Evolutionary conservation across 2,888 invertebrate genomes (phyloP), one percentile per base, ranked within the genome.

Genomic region (Cistogaster globosa): DNA sequence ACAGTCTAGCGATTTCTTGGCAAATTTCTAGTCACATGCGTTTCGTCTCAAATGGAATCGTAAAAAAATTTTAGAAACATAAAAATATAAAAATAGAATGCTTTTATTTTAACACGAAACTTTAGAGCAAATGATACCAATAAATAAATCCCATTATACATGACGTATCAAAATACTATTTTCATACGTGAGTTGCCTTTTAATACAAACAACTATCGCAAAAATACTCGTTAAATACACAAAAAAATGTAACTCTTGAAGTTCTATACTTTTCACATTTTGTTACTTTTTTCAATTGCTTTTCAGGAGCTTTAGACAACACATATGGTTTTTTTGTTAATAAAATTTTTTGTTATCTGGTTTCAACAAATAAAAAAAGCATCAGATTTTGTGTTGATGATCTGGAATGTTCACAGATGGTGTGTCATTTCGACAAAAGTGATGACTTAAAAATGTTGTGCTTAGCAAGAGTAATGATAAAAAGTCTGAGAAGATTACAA

Each of bases 131-230:
- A 91, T 91, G 90, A 90, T 90, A 90, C 90, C 91, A 91, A 91
- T 91, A 91, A 91, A 91, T 91, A 91, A 91, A 91, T 91, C 91
- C 91, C 89, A 91, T 91, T 91, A 90, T 91, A 91, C 90, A 91
- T 90, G 90, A 89, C 88, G 89, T 90, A 91, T 91, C 91, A 91
- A 91, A 90, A 90, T 87, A 87, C 90, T 88, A 88, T 89, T 88
- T 89, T 89, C 89, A 89, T 90, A 91, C 91, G 91, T 91, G 91
- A 90, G 89, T 87, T 87, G 91, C 90, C 87, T 91, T 87, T 88
- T 88, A 88, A 91, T 26, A 26, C 26, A 87, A 82, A 38, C 26
- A 55, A 55, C 69, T 63, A 63, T 71, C n/a, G 45, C 26, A 45
- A 71, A 58, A 79, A 60, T 67, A 26, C n/a, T 69, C 32, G 69